Evolutionary conservation across 2,113 vertebrate species (phyloP), one percentile per base, ranked within the genome.

Genomic region (Petrocephalus microphthalmus): DNA sequence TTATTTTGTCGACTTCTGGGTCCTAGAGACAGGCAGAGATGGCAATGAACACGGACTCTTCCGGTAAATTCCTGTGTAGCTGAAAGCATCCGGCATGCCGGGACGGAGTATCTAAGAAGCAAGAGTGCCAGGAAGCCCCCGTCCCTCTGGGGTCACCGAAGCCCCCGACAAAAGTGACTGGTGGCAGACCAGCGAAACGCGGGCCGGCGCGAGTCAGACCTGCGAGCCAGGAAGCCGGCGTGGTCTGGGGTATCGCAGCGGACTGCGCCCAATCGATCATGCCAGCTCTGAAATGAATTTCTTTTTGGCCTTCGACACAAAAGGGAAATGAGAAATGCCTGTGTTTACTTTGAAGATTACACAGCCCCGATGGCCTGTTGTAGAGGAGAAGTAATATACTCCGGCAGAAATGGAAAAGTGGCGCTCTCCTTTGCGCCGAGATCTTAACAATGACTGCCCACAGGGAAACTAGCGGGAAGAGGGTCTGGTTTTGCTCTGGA

Each of bases 341-440:
- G 60, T 49, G 60, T 86, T 86, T 85, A 53, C 88, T 89, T 78
- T 89, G 64, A 89, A 89, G 88, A 89, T 78, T 89, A 78, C 84
- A 67, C 17, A 71, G 60, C 67, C 64, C 88, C 42, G 60, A 53
- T 89, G 84, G 45, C 88, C 57, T 11, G 57, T 85, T 71, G 83
- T 17, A 57, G 81, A 60, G 45, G 60, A 56, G 84, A 78, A 67
- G 84, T 89, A 89, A 86, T 56, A 74, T 53, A 86, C 57, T 47
- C 60, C 67, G 19, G 42, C 19, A 84, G n/a, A 86, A 86, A 60
- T n/a, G 15, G 22, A 67, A 54, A 85, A 84, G n/a, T 57, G 51
- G 7, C 8, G 13, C 19, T 45, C 6, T 88, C 54, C 88, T 67
- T 42, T 25, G 17, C 81, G 33, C 33, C 33, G 45, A 47, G 56